Evolutionary conservation across 2,113 vertebrate genomes (phyloP).

Genomic region (Pelobates fuscus): DNA sequence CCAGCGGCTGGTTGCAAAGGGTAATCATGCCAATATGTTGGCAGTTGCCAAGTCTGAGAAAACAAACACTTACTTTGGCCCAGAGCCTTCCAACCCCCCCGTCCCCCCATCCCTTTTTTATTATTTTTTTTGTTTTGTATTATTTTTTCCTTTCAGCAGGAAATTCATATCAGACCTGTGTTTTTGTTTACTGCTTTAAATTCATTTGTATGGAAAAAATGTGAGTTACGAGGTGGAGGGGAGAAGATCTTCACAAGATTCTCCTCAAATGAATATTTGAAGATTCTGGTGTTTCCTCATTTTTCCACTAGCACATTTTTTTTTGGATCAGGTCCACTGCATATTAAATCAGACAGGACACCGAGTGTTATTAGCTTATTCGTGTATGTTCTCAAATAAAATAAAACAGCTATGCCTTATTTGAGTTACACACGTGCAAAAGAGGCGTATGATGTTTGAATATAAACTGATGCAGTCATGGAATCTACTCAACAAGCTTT

Average conservation of each 20-base stretch:
- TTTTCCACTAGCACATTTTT: not conserved
- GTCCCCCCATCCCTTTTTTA: too few relatives aligned
- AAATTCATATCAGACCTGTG: slow-evolving; percentile 42
- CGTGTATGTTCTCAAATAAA: not conserved
- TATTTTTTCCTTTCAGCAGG: slow-evolving; percentile 32
- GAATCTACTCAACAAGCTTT: not conserved
- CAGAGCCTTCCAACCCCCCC: too few relatives aligned
- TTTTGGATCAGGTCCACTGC: not conserved
- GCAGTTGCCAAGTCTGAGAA: slow-evolving; percentile 26
- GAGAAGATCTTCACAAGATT: slow-evolving; percentile 12
- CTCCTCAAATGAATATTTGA: not conserved
- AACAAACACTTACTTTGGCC: slow-evolving; percentile 51
- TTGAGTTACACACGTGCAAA: not conserved
- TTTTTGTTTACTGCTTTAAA: slow-evolving; percentile 29
- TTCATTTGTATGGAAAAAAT: slow-evolving; percentile 36
- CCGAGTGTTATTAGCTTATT: not conserved
- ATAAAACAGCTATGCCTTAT: not conserved
- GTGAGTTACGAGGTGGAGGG: slow-evolving; percentile 4
- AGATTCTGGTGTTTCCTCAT: not conserved
- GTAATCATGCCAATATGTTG: slow-evolving; percentile 23
- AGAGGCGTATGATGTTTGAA: not conserved
- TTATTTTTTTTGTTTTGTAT: slow-evolving; percentile 7
- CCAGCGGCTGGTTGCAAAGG: slow-evolving; percentile 19
- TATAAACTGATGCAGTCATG: not conserved
- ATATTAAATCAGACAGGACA: not conserved